phyloP scores from a whole-genome alignment of 2,113 vertebrate species.

The Enhydra lutris region DNA sequence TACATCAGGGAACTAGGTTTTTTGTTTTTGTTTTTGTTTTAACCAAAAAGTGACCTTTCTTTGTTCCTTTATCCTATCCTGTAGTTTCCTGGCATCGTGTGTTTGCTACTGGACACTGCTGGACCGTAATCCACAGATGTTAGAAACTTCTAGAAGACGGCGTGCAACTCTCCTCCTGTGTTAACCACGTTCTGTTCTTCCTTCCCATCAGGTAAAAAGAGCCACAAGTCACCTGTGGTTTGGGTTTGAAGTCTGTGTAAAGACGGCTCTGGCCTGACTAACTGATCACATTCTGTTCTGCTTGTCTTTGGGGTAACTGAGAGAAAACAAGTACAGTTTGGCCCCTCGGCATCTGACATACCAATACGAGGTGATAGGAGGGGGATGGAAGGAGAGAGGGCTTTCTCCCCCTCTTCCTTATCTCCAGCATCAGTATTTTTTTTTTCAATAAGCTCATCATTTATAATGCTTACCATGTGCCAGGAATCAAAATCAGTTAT shows the following conservation, averaged over 20 bases:
- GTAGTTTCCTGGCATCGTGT: not conserved
- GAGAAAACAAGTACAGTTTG: not conserved
- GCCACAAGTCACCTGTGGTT: not conserved
- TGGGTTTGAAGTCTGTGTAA: not conserved
- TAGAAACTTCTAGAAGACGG: fast-evolving
- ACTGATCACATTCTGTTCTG: not conserved
- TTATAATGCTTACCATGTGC: not conserved
- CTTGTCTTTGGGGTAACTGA: not conserved
- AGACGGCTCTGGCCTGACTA: not conserved
- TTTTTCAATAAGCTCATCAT: not conserved
- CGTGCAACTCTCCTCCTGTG: fast-evolving
- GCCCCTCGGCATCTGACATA: not conserved
- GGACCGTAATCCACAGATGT: not conserved
- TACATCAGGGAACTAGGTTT: not conserved
- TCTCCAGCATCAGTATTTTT: not conserved
- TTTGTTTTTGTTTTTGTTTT: not conserved
- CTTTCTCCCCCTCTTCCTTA: not conserved
- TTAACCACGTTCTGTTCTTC: not conserved
- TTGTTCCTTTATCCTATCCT: not conserved
- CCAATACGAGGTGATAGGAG: not conserved
- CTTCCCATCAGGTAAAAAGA: not conserved
- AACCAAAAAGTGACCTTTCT: constrained; percentile 23
- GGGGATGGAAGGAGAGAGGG: not conserved
- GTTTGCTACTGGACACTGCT: not conserved
- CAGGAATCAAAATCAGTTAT: not conserved